Percentiles rank a stretch among this genome's conserved stretches.
Conservation (phyloP, 2,888 invertebrate genomes). For the Xanthia togata region DNA sequence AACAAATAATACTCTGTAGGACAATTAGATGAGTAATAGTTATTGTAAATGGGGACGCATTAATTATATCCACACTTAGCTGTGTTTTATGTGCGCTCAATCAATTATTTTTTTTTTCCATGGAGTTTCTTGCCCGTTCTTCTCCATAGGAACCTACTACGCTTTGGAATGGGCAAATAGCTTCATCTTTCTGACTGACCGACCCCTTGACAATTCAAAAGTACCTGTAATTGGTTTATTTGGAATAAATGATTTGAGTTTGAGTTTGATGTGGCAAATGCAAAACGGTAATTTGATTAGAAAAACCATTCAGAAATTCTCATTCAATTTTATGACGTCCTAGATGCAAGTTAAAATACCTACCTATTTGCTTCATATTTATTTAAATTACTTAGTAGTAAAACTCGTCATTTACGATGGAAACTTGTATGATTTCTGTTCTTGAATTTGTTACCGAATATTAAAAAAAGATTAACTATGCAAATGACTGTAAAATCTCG, state of each 20-base stretch:
- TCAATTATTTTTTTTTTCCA: too few species aligned
- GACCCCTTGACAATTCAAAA: too few species aligned
- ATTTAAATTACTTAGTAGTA: constrained; percentile 33
- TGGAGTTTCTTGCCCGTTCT: too few species aligned
- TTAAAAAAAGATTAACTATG: constrained; percentile 31
- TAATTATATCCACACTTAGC: constrained; percentile 10
- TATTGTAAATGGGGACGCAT: constrained; percentile 6
- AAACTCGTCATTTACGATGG: constrained; percentile 26
- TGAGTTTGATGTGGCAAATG: constrained; percentile 11
- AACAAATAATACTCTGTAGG: neutral
- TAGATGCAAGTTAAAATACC: constrained; percentile 20
- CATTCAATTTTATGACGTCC: constrained; percentile 30
- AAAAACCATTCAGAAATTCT: constrained; percentile 16
- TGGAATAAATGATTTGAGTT: too few species aligned
- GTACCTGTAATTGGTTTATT: too few species aligned
- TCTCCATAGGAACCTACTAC: too few species aligned
- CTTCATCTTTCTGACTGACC: too few species aligned
- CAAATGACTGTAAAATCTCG: constrained; percentile 52
- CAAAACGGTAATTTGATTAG: constrained; percentile 22
- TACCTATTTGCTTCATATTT: constrained; percentile 12
- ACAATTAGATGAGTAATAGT: neutral
- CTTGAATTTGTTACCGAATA: constrained; percentile 9
- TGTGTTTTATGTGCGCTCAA: constrained; percentile 28
- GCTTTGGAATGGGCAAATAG: too few species aligned
- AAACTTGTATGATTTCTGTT: constrained; percentile 30